phyloP scores from a whole-genome alignment of 37 sponge, comb jelly and placozoan species.

The Lycopodina hypogea region DNA sequence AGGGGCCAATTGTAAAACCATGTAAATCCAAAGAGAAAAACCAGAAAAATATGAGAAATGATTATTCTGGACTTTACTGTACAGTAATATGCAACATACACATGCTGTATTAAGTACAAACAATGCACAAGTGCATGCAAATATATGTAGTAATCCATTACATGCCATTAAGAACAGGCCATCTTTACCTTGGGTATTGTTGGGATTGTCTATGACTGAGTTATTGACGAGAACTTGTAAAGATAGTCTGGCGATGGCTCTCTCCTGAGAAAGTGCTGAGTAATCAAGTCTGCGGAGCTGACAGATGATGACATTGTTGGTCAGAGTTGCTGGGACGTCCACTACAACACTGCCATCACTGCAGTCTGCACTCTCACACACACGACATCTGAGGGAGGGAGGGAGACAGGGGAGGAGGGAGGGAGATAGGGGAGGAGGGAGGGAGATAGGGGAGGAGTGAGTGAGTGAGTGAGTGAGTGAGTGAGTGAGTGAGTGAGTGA shows the following conservation, averaged over 20 bases:
- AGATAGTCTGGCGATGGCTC: not conserved
- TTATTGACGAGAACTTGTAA: not conserved
- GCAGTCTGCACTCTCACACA: not conserved
- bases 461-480: not conserved
- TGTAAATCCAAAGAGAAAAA: too few species aligned
- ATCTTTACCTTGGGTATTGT: not conserved
- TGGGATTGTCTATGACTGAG: conserved; percentile 4
- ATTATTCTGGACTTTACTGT: too few species aligned
- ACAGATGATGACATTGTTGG: not conserved
- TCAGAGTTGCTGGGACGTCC: not conserved
- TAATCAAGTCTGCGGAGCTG: not conserved
- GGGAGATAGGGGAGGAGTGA: too few species aligned
- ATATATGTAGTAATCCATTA: too few species aligned
- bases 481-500: not conserved
- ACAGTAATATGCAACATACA: too few species aligned
- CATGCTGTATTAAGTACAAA: too few species aligned
- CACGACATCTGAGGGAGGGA: not conserved
- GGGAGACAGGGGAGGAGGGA: not conserved
- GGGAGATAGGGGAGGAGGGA: too few species aligned
- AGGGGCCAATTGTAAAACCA: too few species aligned
- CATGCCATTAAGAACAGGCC: too few species aligned
- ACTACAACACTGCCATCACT: not conserved
- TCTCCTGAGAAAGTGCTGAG: not conserved
- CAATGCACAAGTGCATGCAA: too few species aligned
- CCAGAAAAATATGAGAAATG: too few species aligned